Conservation (phyloP, 2,888 invertebrate species). For the Syrista parreyssii region DNA sequence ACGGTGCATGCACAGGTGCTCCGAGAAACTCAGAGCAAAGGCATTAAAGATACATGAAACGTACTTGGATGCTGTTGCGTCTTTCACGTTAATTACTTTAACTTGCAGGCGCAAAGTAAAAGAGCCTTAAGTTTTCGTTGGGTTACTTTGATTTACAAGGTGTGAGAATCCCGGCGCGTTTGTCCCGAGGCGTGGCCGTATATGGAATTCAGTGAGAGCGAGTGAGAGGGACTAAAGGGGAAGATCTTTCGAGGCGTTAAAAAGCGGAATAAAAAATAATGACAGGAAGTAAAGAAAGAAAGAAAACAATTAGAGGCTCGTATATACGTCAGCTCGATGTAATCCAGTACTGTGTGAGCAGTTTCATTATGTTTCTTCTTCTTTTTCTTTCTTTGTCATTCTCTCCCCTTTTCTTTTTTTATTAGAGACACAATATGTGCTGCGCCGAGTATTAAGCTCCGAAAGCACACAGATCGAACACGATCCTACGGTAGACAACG, state of each 20-base stretch:
- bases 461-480: conserved; percentile 25
- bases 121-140: neutral
- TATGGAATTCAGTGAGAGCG: neutral
- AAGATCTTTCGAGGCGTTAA: neutral
- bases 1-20: neutral
- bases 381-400: neutral
- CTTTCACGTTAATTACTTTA: neutral
- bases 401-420: neutral
- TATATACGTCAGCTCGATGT: neutral
- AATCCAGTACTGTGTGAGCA: neutral
- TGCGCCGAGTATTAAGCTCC: neutral
- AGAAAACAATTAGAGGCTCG: neutral
- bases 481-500: conserved; percentile 32
- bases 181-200: neutral
- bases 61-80: neutral
- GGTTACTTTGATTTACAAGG: neutral
- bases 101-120: neutral
- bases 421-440: neutral
- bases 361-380: neutral
- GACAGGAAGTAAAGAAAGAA: neutral
- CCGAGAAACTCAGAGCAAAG: no score
- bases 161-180: neutral
- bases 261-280: neutral
- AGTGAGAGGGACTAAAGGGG: neutral
- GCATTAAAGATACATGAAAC: no score